phyloP scores from a whole-genome alignment of 2,888 invertebrate species.

The Mantis religiosa region DNA sequence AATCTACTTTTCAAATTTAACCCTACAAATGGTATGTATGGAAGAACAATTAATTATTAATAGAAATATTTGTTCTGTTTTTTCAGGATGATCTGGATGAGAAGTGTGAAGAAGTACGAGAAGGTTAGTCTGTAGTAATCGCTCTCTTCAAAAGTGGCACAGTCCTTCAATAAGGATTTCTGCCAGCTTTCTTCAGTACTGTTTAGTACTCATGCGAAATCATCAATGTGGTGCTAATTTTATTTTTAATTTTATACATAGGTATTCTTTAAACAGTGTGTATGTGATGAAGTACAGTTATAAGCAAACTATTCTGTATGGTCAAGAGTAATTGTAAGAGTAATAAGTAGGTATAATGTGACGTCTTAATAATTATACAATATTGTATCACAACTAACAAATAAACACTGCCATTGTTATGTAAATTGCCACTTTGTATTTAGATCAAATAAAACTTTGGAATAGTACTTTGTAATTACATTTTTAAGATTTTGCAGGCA shows the following conservation, averaged over 20 bases:
- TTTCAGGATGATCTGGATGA: slow-evolving; percentile 73
- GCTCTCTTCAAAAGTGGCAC: neutral
- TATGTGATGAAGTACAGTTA: neutral
- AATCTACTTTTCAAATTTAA: too few species aligned
- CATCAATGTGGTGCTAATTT: slow-evolving; percentile 21
- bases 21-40: too few species aligned
- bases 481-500: neutral
- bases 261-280: neutral
- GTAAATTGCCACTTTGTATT: slow-evolving; percentile 3
- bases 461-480: neutral
- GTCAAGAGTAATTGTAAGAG: neutral
- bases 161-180: neutral
- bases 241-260: neutral
- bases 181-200: slow-evolving; percentile 13
- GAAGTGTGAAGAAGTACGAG: slow-evolving; percentile 71
- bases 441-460: neutral
- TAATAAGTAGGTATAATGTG: neutral
- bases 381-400: neutral
- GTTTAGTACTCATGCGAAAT: slow-evolving; percentile 22
- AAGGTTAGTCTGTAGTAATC: slow-evolving; percentile 33
- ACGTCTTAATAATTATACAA: neutral
- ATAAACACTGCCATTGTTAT: slow-evolving; percentile 3
- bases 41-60: too few species aligned
- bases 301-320: neutral
- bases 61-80: neutral